phyloP scores from a whole-genome alignment of 2,888 invertebrate species.

The Pollenia labialis region DNA sequence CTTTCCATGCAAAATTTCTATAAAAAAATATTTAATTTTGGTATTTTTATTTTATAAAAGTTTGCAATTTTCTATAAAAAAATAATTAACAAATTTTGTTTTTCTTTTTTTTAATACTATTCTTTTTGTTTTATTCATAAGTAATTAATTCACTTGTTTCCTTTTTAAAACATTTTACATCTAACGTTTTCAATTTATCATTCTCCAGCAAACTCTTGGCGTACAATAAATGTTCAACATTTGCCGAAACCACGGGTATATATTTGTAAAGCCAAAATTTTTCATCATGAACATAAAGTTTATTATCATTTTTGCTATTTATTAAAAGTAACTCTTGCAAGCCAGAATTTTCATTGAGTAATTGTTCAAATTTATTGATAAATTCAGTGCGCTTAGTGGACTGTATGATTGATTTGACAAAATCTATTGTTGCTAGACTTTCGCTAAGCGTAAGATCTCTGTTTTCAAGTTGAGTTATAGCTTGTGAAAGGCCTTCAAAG shows the following conservation, averaged over 20 bases:
- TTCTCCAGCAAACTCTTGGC: conserved; percentile 48
- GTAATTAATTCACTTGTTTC: conserved; percentile 17
- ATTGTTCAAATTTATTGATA: conserved; percentile 44
- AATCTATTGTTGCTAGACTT: conserved; percentile 36
- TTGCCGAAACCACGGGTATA: conserved; percentile 30
- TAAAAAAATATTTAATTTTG: no score
- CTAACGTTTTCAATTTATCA: conserved; percentile 11
- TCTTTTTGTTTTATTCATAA: background rate
- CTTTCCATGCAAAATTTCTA: no score
- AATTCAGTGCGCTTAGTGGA: conserved; percentile 26
- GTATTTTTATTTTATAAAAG: no score
- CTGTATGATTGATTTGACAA: background rate
- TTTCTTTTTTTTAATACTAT: background rate
- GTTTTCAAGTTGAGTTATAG: conserved; percentile 31
- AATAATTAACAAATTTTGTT: background rate
- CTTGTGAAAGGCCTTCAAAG: conserved; percentile 16
- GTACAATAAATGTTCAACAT: conserved; percentile 32
- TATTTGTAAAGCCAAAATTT: conserved; percentile 25
- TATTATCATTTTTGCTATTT: background rate
- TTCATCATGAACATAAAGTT: background rate
- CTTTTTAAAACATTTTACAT: conserved; percentile 10
- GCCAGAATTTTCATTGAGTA: conserved; percentile 31
- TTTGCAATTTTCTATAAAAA: no score
- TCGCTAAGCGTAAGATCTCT: conserved; percentile 36
- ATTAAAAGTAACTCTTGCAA: conserved; percentile 27